phyloP scores from a whole-genome alignment of 2,797 vertebrate species.

The Artibeus jamaicensis region DNA sequence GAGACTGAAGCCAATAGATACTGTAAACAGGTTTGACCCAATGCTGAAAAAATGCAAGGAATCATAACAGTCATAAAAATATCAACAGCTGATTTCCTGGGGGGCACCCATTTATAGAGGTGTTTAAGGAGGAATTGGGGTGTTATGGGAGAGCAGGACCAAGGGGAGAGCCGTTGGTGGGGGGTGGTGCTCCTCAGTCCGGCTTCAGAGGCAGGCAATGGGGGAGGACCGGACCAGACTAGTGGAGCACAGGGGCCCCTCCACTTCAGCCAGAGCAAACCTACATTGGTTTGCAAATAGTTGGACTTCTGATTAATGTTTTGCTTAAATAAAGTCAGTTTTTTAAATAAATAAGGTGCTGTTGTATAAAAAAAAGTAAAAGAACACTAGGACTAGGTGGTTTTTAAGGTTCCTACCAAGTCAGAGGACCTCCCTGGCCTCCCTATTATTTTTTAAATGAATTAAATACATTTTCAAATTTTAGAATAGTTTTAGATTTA shows the following conservation, averaged over 20 bases:
- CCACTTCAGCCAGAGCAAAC: not conserved
- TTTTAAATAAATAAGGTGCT: not conserved
- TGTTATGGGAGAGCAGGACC: rapidly evolving
- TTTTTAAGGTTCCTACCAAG: not conserved
- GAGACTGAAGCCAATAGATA: not conserved
- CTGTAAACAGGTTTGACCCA: not conserved
- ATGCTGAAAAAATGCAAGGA: not conserved
- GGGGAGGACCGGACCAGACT: too few species aligned
- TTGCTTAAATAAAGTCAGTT: not conserved
- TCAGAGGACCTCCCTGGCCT: not conserved
- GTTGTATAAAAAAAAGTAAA: not conserved
- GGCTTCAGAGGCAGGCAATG: not conserved
- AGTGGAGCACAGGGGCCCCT: not conserved
- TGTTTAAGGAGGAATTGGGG: not conserved
- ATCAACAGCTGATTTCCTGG: not conserved
- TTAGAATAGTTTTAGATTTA: not conserved
- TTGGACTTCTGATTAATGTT: not conserved
- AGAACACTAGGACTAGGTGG: not conserved
- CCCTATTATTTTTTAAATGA: not conserved
- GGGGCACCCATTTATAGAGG: not conserved
- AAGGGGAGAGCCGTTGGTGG: not conserved
- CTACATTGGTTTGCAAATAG: not conserved
- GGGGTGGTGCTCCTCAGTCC: not conserved
- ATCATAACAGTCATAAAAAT: not conserved
- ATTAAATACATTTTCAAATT: not conserved